Base-by-base conservation (phyloP, 2,888 invertebrate species). In the Plusia festucae region DNA sequence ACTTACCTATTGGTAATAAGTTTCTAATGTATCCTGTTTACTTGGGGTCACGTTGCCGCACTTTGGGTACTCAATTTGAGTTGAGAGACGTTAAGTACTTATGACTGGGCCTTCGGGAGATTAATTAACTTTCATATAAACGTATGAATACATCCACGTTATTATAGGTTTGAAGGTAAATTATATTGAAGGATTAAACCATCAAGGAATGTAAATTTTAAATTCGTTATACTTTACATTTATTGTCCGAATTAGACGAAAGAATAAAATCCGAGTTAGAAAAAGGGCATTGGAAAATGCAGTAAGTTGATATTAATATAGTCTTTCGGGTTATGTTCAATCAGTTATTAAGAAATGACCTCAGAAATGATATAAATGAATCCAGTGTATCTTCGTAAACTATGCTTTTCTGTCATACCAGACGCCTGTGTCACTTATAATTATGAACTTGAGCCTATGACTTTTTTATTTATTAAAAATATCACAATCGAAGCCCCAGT, bases 1-100 rank as follows among this genome's bases (percentile, higher is more conserved):
- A 77, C 78, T 80, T 79, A 79, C 79, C 68, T 79, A 80, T 40
- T 66, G 76, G 73, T 78, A 80, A 73, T 63, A 69, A 64, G 60
- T 70, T 56, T 34, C 46, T 70, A 60, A n/a, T 53, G 51, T 22
- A 0, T 6, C 44, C 20, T 49, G 44, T 15, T n/a, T 30, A 8
- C 22, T 65, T 20, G 5, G 22, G 53, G 49, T 46, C 40, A 57
- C 40, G 57, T 66, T 75, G 62, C 2, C 57, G 66, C 66, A 70
- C 75, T 66, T 70, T 66, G 46, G 1, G 34, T 46, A 20, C 44
- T 13, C 22, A 51, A 18, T 1, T 46, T 6, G 11, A 46, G 27
- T 32, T 5, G 51, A 16, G 9, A 7, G 34, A 54, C 34, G 13
- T n/a, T 15, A 7, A 15, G 13, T n/a, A n/a, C n/a, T n/a, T n/a